Evolutionary conservation across 2,113 vertebrate genomes (phyloP), one percentile per base, ranked within the genome.

Genomic region (Amblyopsis rosae): DNA sequence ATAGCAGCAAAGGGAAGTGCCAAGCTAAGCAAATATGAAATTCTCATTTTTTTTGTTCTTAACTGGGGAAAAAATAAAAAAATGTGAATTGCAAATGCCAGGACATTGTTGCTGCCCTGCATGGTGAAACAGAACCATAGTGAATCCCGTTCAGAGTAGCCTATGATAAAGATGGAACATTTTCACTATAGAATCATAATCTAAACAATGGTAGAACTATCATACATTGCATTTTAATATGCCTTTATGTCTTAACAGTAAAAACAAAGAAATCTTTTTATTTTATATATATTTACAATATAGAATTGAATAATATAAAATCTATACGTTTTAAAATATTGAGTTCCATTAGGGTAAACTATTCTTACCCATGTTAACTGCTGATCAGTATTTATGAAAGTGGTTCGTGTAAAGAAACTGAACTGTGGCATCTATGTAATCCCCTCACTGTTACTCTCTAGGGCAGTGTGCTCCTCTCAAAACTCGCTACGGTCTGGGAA

Each of bases 401-500:
- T 41, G 5, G 7, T 3, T 5, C 7, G 35, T 41, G 35, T 8
- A 41, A 41, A 7, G 35, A 41, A 41, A 41, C 35, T 41, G 35
- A 41, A 41, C 35, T 41, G 35, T 41, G 35, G 35, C 35, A 41
- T 41, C 35, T 41, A 32, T 60, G 67, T 64, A 55, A 26, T 77
- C 53, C 65, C 59, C 16, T 61, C 57, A 19, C 50, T 65, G 62
- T 48, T 65, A 49, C 57, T 67, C 57, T 49, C 67, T 26, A 65
- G 73, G 71, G 76, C 64, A 72, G 73, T 77, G 62, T 75, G 59
- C 70, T 70, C 66, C 35, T 12, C 60, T 41, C 59, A 69, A 63
- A 79, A 73, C 65, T 35, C 72, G 72, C 73, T 58, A 67, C 41
- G 45, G 35, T 32, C 73, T 77, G 77, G 69, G 70, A 87, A 72